Conservation (phyloP, 2,797 vertebrate genomes). For the Selene dorsalis region DNA sequence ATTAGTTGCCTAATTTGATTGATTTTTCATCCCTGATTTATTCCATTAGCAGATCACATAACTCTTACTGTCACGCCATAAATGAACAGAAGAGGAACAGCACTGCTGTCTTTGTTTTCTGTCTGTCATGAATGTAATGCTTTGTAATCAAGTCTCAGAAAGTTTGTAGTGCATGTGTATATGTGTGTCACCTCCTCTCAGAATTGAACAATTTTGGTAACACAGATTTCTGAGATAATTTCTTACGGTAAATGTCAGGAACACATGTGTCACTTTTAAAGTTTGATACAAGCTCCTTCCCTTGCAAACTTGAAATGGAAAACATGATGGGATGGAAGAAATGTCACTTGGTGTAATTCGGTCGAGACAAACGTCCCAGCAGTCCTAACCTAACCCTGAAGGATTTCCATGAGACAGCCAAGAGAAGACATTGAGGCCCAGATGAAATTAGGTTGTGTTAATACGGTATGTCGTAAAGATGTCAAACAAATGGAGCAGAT, state of each 20-base stretch:
- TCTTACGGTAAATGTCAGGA: slow-evolving; percentile 77
- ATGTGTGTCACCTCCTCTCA: slow-evolving; percentile 5
- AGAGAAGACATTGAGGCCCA: slow-evolving; percentile 74
- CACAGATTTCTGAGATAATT: slow-evolving; percentile 56
- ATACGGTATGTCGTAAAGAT: slow-evolving; percentile 78
- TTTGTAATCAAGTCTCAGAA: slow-evolving; percentile 13
- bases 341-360: slow-evolving; percentile 74
- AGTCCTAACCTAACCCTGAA: slow-evolving; percentile 80
- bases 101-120: slow-evolving; percentile 29
- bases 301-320: slow-evolving; percentile 64
- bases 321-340: slow-evolving; percentile 57
- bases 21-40: slow-evolving; percentile 81
- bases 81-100: slow-evolving; percentile 39
- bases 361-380: slow-evolving; percentile 75
- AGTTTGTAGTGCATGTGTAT: neutral
- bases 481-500: slow-evolving; percentile 82
- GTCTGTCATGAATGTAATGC: slow-evolving; percentile 21
- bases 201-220: neutral
- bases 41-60: slow-evolving; percentile 71
- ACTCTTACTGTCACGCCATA: slow-evolving; percentile 58
- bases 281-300: slow-evolving; percentile 59
- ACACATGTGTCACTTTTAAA: slow-evolving; percentile 81
- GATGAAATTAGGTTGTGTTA: slow-evolving; percentile 81
- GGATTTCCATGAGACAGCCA: slow-evolving; percentile 77
- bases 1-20: slow-evolving; percentile 82